Evolutionary conservation across 2,797 vertebrate species (phyloP).

Genomic region (Epinephelus coioides): DNA sequence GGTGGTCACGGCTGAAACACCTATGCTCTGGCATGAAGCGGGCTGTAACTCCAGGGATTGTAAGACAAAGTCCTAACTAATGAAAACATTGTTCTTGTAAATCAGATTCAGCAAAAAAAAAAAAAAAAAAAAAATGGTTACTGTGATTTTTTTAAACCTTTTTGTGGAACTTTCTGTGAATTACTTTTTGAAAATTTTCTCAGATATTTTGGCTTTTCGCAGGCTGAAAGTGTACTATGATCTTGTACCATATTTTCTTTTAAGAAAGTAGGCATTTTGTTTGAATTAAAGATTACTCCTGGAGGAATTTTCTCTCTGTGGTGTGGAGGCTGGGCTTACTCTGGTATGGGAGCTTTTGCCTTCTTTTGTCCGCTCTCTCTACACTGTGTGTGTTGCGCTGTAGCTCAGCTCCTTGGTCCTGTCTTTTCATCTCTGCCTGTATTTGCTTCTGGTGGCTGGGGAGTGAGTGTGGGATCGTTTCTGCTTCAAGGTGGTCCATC

Average conservation of each 20-base stretch:
- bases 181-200: neutral
- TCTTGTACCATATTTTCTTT: neutral
- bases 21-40: too few relatives aligned
- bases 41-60: too few relatives aligned
- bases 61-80: too few relatives aligned
- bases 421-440: slow-evolving; percentile 82
- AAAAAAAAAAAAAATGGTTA: neutral
- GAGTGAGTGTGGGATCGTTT: slow-evolving; percentile 58
- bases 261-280: slow-evolving; percentile 14
- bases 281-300: slow-evolving; percentile 38
- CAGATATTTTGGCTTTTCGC: neutral
- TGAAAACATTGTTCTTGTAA: neutral
- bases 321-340: slow-evolving; percentile 63
- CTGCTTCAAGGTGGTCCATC: slow-evolving; percentile 60
- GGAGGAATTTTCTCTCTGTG: slow-evolving; percentile 53
- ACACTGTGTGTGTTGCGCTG: slow-evolving; percentile 63
- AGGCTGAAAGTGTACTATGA: neutral
- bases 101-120: neutral
- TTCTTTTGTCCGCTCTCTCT: slow-evolving; percentile 69
- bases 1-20: too few relatives aligned
- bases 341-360: slow-evolving; percentile 71
- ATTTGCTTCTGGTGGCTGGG: slow-evolving; percentile 84
- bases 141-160: slow-evolving; percentile 3
- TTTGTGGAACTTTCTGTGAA: slow-evolving; percentile 4
- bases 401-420: slow-evolving; percentile 77